Conservation (phyloP, 2,113 vertebrate species). For the Castor canadensis region DNA sequence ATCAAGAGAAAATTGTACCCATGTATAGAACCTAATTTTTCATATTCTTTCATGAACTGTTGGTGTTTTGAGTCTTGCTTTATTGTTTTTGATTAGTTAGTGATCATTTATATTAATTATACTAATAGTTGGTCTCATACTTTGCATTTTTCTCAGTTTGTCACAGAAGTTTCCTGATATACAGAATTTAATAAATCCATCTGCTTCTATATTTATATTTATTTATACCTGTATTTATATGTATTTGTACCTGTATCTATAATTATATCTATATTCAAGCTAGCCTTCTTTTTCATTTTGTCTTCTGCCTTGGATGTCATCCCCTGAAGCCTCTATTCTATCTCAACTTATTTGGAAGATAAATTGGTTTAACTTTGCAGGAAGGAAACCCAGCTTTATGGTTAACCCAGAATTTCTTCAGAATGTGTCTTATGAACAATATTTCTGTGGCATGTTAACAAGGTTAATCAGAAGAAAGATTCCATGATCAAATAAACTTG, state of each 20-base stretch:
- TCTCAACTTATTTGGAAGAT: not conserved
- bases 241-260: not conserved
- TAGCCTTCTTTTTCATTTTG: not conserved
- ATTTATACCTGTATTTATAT: not conserved
- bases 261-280: not conserved
- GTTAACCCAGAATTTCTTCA: not conserved
- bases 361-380: not conserved
- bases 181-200: not conserved
- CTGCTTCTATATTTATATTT: not conserved
- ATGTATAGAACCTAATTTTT: not conserved
- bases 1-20: not conserved
- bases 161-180: not conserved
- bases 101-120: not conserved
- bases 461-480: not conserved
- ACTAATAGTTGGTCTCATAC: not conserved
- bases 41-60: slow-evolving; percentile 8
- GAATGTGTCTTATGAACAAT: not conserved
- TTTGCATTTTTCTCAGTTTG: not conserved
- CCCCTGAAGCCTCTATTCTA: not conserved
- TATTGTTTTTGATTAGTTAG: not conserved
- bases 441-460: not conserved
- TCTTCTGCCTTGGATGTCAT: not conserved
- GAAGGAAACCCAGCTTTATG: not conserved
- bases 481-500: not conserved
- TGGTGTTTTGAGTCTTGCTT: not conserved